Base-by-base conservation (phyloP, 2,888 invertebrate species). In the Nesidiocoris tenuis region DNA sequence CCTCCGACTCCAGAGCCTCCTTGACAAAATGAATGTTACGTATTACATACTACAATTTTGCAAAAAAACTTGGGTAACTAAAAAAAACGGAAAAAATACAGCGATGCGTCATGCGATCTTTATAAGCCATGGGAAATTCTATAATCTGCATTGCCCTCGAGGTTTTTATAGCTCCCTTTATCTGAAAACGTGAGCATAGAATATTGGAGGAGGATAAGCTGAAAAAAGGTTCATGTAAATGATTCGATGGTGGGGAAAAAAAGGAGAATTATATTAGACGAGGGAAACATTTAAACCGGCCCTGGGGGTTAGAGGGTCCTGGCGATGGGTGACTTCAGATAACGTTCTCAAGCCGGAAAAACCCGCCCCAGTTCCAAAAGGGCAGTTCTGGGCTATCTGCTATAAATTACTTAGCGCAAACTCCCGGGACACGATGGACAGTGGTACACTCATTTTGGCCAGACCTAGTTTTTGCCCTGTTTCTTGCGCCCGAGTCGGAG, bases 321-420 rank as follows among this genome's bases (percentile, higher is more conserved):
- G 9, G 17, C 68, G 68, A 68, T 68, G 68, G 68, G 68, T 39
- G 23, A 21, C 17, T 59, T 9, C 22, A 22, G 68, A 68, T 68
- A 68, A 68, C 57, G 39, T 39, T 39, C 39, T 7, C 39, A 39
- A 39, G 5, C 39, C 3, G 12, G 39, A 39, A 39, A 39, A 39
- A 39, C 3, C n/a, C 39, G 39, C 39, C 39, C 39, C 39, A 39
- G 39, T 39, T 39, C 39, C 39, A 39, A 39, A 39, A 39, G 39
- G 39, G 39, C 39, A 3, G 39, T 39, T 39, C 5, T 39, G 39
- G 39, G 39, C 68, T 68, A 68, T 56, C 68, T 19, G 68, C 9
- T 22, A 56, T 59, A 68, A 68, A 68, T 68, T 68, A 68, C 68
- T 68, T 59, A 66, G 66, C 25, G 39, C 39, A 39, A 39, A 39